These are phyloP conservation scores for Falco columbarius DNA, from an alignment of 2,797 vertebrate species.

Conservation along the genomic window DNA sequence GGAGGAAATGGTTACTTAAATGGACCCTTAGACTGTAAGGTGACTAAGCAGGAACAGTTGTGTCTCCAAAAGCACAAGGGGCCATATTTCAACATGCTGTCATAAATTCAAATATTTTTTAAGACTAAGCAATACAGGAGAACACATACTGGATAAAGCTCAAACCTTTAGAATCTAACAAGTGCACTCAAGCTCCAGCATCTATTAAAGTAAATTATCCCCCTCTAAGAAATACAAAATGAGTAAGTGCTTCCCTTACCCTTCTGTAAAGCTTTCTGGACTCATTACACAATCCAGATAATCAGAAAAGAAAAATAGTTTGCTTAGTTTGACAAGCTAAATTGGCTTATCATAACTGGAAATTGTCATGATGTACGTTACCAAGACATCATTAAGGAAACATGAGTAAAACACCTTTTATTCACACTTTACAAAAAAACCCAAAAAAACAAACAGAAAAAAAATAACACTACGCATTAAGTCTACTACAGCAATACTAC, in stretches of 20 bases:
- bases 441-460: constrained; percentile 69
- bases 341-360: constrained; percentile 68
- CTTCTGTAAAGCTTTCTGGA: constrained; percentile 76
- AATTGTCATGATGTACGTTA: constrained; percentile 90
- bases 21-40: constrained; percentile 57
- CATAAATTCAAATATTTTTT: constrained; percentile 47
- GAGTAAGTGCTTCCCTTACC: constrained; percentile 77
- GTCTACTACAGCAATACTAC: constrained; percentile 89
- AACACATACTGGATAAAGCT: constrained; percentile 79
- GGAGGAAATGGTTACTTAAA: constrained; percentile 49
- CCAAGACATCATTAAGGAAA: constrained; percentile 93
- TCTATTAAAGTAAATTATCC: constrained; percentile 75
- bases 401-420: constrained; percentile 94
- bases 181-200: constrained; percentile 82
- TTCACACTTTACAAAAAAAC: constrained; percentile 94
- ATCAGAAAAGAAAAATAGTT: constrained; percentile 68
- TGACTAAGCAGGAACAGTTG: constrained; percentile 65
- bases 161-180: constrained; percentile 81
- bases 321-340: constrained; percentile 69
- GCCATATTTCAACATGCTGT: constrained; percentile 57
- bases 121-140: constrained; percentile 74
- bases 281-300: constrained; percentile 66
- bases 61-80: constrained; percentile 68
- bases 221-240: constrained; percentile 75
- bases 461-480: constrained; percentile 83